These are phyloP conservation scores for Sebastes oblongus DNA, from an alignment of 2,797 vertebrate genomes.

Conservation along the genomic window DNA sequence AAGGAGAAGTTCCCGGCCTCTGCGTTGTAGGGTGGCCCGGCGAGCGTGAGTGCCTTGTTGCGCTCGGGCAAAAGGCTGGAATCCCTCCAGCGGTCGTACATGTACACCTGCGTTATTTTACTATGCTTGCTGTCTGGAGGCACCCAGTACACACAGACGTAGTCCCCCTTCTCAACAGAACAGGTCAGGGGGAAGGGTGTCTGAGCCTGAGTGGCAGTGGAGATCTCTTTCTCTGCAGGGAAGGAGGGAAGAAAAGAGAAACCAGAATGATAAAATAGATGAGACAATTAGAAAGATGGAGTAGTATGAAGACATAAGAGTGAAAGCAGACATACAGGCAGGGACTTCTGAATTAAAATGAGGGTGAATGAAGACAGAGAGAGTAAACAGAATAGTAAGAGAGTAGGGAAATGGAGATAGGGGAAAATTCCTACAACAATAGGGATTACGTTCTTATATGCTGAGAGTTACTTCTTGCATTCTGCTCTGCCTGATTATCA, in stretches of 20 bases:
- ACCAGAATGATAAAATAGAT: neutral
- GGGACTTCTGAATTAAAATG: slow-evolving; percentile 16
- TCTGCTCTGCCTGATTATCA: slow-evolving; percentile 68
- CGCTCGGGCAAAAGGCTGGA: neutral
- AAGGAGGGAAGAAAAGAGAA: neutral
- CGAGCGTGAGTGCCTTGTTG: slow-evolving; percentile 44
- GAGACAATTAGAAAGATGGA: neutral
- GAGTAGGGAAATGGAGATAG: slow-evolving; percentile 29
- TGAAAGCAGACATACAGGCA: neutral
- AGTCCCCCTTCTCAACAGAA: slow-evolving; percentile 70
- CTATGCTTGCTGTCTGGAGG: slow-evolving; percentile 15
- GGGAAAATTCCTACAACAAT: slow-evolving; percentile 55
- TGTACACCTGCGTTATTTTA: slow-evolving; percentile 29
- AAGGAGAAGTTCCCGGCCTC: slow-evolving; percentile 76
- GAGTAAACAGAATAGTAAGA: slow-evolving; percentile 46
- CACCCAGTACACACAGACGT: slow-evolving; percentile 70
- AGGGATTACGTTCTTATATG: slow-evolving; percentile 75
- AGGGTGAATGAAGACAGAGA: slow-evolving; percentile 20
- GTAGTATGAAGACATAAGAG: slow-evolving; percentile 7
- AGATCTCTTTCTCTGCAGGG: slow-evolving; percentile 50
- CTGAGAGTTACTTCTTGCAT: slow-evolving; percentile 61
- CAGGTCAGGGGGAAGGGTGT: slow-evolving; percentile 65
- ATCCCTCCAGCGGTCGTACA: slow-evolving; percentile 79
- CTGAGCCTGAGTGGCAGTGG: slow-evolving; percentile 37
- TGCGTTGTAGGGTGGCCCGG: slow-evolving; percentile 43